A percentile compares a stretch with the other conserved stretches of the same genome.
Conservation (phyloP, 2,888 invertebrate genomes). For the Cerceris ruficornis region DNA sequence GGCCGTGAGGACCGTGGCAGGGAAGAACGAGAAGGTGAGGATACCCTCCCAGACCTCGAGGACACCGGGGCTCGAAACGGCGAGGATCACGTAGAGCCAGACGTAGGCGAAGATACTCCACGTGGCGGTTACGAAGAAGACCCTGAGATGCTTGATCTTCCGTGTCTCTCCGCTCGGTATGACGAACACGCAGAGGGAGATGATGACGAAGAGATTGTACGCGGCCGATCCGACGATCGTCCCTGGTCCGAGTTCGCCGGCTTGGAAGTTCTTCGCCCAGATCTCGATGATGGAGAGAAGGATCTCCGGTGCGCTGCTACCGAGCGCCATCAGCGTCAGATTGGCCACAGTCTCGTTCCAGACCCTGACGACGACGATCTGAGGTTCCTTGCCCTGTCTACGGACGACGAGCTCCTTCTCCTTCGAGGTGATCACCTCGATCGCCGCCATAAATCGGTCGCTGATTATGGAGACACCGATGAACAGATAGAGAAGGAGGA, state of each 20-base stretch:
- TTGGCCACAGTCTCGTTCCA: constrained; percentile 99
- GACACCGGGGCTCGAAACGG: constrained; percentile 91
- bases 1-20: constrained; percentile 96
- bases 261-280: constrained; percentile 96
- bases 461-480: constrained; percentile 99
- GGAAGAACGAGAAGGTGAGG: constrained; percentile 97
- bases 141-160: constrained; percentile 97
- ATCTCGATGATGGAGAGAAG: constrained; percentile 98
- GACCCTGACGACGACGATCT: constrained; percentile 95
- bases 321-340: constrained; percentile 98
- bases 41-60: constrained; percentile 99
- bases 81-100: constrained; percentile 98
- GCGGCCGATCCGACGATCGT: constrained; percentile 99
- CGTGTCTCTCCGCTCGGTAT: constrained; percentile 95
- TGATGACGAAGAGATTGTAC: constrained; percentile 99
- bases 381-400: constrained; percentile 92
- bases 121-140: constrained; percentile 98
- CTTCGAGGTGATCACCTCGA: constrained; percentile 99
- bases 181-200: constrained; percentile 95
- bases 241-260: constrained; percentile 98
- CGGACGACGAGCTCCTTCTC: constrained; percentile 97
- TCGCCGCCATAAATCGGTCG: constrained; percentile 99
- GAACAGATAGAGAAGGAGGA: constrained; percentile 95
- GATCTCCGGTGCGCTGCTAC: constrained; percentile 99
- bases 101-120: constrained; percentile 99